These are phyloP conservation scores for Pedetes capensis DNA, from an alignment of 2,113 vertebrate species.

Conservation along the genomic window DNA sequence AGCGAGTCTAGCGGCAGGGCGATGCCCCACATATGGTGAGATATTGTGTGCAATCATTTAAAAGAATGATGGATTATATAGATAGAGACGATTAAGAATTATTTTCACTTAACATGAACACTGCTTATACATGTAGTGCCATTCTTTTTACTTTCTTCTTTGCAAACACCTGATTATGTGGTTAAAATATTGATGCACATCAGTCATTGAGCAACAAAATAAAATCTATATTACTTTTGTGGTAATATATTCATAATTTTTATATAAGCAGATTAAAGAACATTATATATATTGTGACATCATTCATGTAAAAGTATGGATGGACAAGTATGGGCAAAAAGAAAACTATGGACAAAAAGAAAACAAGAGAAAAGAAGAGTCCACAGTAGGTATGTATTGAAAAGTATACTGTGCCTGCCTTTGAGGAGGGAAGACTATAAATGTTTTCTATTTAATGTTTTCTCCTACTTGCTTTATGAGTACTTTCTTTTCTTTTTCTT, in stretches of 20 bases:
- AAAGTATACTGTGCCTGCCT: neutral
- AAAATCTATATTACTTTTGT: neutral
- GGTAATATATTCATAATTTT: neutral
- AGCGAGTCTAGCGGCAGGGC: too few species aligned
- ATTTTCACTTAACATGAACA: neutral
- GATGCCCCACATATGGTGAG: too few species aligned
- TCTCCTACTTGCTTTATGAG: neutral
- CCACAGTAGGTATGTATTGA: neutral
- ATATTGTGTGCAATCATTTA: neutral
- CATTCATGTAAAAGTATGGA: neutral
- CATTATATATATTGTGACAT: neutral
- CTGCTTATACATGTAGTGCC: neutral
- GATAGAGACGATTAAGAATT: neutral
- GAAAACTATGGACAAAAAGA: neutral
- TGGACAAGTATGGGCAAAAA: neutral
- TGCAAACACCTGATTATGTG: neutral
- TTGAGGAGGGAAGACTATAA: neutral
- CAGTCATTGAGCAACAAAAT: conserved; percentile 12
- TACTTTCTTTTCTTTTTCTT: neutral
- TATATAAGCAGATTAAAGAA: neutral
- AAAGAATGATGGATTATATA: neutral
- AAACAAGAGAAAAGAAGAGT: neutral
- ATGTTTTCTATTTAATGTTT: neutral
- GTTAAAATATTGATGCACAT: neutral
- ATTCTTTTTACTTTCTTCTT: neutral